Evolutionary conservation across 2,888 invertebrate genomes (phyloP), one percentile per base, ranked within the genome.

Genomic region (Idaea biselata): DNA sequence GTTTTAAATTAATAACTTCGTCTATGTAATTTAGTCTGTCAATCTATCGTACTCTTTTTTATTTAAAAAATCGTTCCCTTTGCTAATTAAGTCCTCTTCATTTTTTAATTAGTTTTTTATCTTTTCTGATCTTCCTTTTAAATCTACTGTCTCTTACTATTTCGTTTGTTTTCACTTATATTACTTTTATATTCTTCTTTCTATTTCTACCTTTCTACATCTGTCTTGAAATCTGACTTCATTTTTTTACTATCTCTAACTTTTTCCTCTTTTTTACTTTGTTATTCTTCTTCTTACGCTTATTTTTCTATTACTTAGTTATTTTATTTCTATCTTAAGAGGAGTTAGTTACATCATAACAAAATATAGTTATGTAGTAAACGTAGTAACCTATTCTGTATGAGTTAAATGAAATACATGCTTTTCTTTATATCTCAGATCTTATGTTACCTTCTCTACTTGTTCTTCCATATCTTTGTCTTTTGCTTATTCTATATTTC

Each of bases 1-100:
- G 70, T 81, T 78, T 77, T 75, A 72, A 76, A 77, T 80, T 68
- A 67, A 68, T 74, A 61, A 69, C 64, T 70, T 62, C 66, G 44
- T 44, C 44, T 54, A 54, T 16, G 0, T 8, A 63, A 25, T 18
- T 0, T 44, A 11, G 14, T 8, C 53, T 59, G 7, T 17, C 33
- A 16, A 7, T 8, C 7, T 53, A 8, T 18, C 14, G 55, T 25
- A 55, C 3, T 33, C 8, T 18, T n/a, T 53, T 6, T 33, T 17
- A 6, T n/a, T 14, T 11, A 44, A 8, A 44, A 1, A 62, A 55
- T 60, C 1, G 5, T 3, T 25, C 25, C 25, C 5, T 25, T 25
- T 25, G n/a, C 25, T 25, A 25, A 25, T 25, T 25, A 25, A 25
- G 25, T 25, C 1, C 25, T 25, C 5, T 25, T 25, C 25, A n/a